phyloP scores from a whole-genome alignment of 1,140 invertebrate species.

The Kradibia gibbosae region DNA sequence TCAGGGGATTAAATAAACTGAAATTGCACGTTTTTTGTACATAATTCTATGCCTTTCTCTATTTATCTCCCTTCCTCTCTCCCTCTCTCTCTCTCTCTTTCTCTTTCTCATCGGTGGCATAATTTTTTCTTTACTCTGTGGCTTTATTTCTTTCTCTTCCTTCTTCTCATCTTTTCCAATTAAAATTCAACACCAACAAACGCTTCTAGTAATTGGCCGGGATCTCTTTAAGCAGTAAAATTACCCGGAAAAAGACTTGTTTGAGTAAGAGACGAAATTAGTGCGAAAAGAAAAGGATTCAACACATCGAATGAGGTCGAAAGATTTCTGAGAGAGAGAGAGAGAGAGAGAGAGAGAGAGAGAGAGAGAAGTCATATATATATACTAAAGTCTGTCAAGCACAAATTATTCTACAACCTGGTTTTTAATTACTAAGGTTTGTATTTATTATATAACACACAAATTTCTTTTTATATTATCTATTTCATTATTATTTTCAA shows the following conservation, averaged over 20 bases:
- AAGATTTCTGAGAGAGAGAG: not conserved
- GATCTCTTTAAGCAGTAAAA: constrained; percentile 69
- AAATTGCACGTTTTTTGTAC: not conserved
- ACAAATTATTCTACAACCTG: constrained; percentile 28
- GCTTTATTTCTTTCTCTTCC: constrained; percentile 42
- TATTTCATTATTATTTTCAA: no score
- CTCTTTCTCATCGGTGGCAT: constrained; percentile 7
- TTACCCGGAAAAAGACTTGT: constrained; percentile 64
- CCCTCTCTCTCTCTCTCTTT: not conserved
- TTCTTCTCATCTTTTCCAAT: constrained; percentile 61
- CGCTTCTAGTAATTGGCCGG: constrained; percentile 67
- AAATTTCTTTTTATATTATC: no score
- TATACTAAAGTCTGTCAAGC: not conserved
- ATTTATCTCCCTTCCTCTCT: not conserved
- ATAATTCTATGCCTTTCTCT: not conserved
- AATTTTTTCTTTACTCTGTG: constrained; percentile 26
- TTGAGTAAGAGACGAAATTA: constrained; percentile 15
- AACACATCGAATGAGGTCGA: not conserved
- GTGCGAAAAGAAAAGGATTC: not conserved
- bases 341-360: not conserved
- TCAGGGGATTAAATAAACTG: constrained; percentile 7
- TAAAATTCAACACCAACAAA: constrained; percentile 69
- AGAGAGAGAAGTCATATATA: no score
- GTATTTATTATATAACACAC: no score
- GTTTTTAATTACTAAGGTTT: no score